Conservation (phyloP, 2,113 vertebrate species). For the Vombatus ursinus region DNA sequence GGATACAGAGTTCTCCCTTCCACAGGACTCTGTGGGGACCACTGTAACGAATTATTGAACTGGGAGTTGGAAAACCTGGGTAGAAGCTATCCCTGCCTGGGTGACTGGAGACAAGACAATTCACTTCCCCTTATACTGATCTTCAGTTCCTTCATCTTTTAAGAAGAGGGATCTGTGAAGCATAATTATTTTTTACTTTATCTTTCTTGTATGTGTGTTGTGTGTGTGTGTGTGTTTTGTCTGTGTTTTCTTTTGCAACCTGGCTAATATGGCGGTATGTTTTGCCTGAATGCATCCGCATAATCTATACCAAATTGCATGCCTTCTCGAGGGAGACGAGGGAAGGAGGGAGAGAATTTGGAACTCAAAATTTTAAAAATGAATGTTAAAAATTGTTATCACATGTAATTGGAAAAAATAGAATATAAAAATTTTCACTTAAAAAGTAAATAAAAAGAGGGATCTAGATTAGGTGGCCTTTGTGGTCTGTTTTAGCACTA, state of each 20-base stretch:
- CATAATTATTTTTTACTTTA: neutral
- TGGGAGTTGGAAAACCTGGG: neutral
- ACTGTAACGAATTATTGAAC: neutral
- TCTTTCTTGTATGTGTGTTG: neutral
- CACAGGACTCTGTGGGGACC: neutral
- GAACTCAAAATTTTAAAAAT: neutral
- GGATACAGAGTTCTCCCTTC: neutral
- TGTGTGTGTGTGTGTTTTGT: neutral
- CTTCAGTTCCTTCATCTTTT: neutral
- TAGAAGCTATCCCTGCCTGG: neutral
- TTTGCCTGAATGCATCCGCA: neutral
- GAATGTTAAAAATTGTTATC: neutral
- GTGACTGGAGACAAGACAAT: neutral
- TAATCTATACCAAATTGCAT: neutral
- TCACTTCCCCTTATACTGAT: neutral
- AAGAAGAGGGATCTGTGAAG: neutral
- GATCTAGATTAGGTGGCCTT: neutral
- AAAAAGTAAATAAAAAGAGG: neutral
- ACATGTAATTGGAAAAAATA: neutral
- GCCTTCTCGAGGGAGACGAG: neutral
- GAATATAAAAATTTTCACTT: neutral
- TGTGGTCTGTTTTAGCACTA: neutral
- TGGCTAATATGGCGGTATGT: neutral
- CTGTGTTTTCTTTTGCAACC: neutral
- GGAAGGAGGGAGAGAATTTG: neutral